These are phyloP conservation scores for Hipparchia sbordonii DNA, from an alignment of 2,888 invertebrate genomes.

Conservation along the genomic window DNA sequence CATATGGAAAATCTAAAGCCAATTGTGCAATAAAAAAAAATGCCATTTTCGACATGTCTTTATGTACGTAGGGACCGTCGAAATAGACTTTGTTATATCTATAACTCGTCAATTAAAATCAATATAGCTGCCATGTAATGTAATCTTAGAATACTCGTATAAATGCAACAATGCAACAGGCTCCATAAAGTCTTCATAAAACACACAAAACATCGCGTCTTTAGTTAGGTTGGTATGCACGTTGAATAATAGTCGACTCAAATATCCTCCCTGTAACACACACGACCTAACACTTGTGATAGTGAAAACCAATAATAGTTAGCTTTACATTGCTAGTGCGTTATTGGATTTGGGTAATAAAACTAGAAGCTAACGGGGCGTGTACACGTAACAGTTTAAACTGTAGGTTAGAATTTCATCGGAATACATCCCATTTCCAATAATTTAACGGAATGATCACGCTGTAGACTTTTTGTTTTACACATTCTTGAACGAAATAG, in stretches of 20 bases:
- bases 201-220: not conserved
- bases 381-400: not conserved
- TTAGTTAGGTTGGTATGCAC: not conserved
- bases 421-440: not conserved
- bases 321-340: conserved; percentile 6
- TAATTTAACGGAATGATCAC: not conserved
- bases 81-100: too few species aligned
- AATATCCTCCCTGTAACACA: conserved; percentile 12
- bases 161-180: not conserved
- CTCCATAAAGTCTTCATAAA: conserved; percentile 7
- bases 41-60: too few species aligned
- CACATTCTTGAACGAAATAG: not conserved
- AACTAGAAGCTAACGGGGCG: not conserved
- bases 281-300: not conserved
- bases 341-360: not conserved
- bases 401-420: not conserved
- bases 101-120: not conserved
- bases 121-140: not conserved
- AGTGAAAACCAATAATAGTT: conserved; percentile 3
- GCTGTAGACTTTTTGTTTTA: not conserved
- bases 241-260: not conserved
- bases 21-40: too few species aligned
- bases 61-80: too few species aligned
- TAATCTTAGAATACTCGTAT: not conserved
- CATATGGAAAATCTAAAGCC: too few species aligned